Conservation (phyloP, 2,797 vertebrate species). For the Podargus strigoides region DNA sequence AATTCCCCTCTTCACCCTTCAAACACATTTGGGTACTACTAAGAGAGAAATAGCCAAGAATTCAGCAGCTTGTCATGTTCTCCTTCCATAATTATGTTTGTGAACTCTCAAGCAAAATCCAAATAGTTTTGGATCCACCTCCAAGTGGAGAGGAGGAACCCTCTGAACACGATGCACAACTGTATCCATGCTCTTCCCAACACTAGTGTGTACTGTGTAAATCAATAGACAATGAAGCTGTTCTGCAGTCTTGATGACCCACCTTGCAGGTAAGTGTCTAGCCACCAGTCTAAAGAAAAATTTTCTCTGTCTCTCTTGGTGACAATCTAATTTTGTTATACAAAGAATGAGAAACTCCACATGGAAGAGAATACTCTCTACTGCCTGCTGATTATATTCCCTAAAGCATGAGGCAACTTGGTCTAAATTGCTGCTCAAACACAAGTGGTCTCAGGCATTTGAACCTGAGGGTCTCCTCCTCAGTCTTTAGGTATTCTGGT, state of each 20-base stretch:
- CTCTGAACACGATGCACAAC: background rate
- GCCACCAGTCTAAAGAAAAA: background rate
- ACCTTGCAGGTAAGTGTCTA: background rate
- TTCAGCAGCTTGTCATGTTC: background rate
- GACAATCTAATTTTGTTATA: background rate
- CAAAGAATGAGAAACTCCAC: background rate
- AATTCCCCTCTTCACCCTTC: background rate
- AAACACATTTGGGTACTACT: background rate
- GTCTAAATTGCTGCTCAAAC: background rate
- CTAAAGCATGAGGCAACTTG: background rate
- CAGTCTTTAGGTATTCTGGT: background rate
- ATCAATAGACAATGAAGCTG: background rate
- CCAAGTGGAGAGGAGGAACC: background rate
- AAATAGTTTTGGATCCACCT: background rate
- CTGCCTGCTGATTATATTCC: background rate
- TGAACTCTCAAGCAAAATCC: background rate
- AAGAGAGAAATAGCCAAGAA: background rate
- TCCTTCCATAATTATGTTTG: background rate
- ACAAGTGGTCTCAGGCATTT: background rate
- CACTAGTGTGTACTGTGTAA: background rate
- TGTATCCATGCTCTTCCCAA: background rate
- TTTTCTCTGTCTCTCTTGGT: background rate
- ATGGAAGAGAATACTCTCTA: background rate
- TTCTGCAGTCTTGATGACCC: accelerated
- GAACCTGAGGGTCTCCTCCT: background rate